A percentile compares a stretch with the other conserved stretches of the same genome.
Evolutionary conservation across 2,113 vertebrate genomes (phyloP).

Genomic region (Toxostoma redivivum): DNA sequence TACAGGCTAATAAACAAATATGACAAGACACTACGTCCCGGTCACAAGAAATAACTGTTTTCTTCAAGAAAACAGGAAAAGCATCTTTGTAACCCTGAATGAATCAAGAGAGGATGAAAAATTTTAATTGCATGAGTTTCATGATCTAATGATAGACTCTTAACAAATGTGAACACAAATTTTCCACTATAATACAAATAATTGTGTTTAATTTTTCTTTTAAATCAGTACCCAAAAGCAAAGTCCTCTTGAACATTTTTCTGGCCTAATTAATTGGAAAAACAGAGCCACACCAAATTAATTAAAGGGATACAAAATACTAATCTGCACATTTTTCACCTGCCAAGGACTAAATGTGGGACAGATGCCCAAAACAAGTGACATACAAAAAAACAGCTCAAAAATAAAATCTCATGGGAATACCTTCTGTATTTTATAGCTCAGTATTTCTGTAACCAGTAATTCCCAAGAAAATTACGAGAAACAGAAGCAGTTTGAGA

Average conservation of each 20-base stretch:
- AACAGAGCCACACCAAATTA: background rate
- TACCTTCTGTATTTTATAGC: background rate
- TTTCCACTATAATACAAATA: background rate
- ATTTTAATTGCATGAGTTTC: background rate
- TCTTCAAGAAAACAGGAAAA: background rate
- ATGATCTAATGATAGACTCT: background rate
- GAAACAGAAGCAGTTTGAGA: background rate
- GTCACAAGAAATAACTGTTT: background rate
- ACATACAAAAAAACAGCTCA: background rate
- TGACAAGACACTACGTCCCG: background rate
- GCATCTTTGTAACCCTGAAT: background rate
- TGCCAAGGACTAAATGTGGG: conserved; percentile 44
- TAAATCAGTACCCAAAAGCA: background rate
- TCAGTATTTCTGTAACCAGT: background rate
- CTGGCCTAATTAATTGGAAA: background rate
- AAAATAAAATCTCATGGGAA: background rate
- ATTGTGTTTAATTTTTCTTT: background rate
- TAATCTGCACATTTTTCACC: conserved; percentile 11
- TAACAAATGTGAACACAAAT: background rate
- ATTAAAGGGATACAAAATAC: conserved; percentile 5
- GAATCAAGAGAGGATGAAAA: background rate
- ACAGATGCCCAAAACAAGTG: background rate
- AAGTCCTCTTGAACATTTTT: background rate
- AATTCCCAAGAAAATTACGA: background rate
- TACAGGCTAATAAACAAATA: background rate